Base-by-base conservation (phyloP, 1,140 invertebrate genomes). In the Euschistus heros region DNA sequence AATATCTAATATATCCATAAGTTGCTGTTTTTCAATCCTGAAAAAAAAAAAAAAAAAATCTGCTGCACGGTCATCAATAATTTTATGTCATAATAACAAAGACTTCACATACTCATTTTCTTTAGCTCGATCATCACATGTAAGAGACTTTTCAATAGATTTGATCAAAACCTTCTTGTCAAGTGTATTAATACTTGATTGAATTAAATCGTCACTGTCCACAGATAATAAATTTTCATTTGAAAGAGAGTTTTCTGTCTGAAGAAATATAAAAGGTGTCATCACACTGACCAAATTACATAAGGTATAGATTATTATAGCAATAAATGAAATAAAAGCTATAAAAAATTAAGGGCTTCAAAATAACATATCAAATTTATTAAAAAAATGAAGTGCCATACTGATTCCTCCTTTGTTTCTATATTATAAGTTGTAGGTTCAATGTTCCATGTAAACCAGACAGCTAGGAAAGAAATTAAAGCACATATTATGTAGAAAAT, bases 11-110 rank as follows among this genome's bases (percentile, higher is more conserved):
- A 61, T 61, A 44, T 61, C 42, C 30, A 17, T 20, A 2, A 61
- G 37, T 26, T 61, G 59, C 18, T 61, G 26, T 42, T 37, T 61
- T 24, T 61, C 59, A 18, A 26, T 42, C n/a, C 59, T 61, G 59
- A 42, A 61, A 61, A 61, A 5, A 59, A n/a, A 15, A 47, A 44
- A 18, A 3, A 47, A 47, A 20, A 50, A 22, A n/a, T 18, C 2
- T 50, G 10, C 47, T 13, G 10, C n/a, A 20, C n/a, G n/a, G 4
- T n/a, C n/a, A 50, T 20, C 2, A 22, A 50, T 47, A 47, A 50
- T 57, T 24, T 27, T 57, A 24, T 8, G 15, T 20, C 6, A 57
- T 57, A 1, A 50, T 50, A 6, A 18, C 17, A n/a, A 6, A 18
- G n/a, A 50, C n/a, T 50, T 6, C 24, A 27, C 54, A 27, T 57